A percentile compares a stretch with the other conserved stretches of the same genome.
Conservation (phyloP, 2,888 invertebrate species). For the Phyllotreta striolata region DNA sequence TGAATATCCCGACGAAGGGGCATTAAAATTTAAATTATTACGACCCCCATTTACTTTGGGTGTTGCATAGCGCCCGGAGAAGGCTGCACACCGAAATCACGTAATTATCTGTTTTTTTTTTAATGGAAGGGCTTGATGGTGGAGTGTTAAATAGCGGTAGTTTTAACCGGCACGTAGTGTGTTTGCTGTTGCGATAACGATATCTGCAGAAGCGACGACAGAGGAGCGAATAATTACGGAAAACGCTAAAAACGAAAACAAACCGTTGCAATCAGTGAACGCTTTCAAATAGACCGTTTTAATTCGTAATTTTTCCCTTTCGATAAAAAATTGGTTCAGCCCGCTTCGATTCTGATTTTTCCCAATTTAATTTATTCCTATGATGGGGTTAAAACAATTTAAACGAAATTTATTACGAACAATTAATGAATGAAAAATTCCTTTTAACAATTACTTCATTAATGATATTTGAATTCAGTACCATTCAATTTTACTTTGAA, state of each 20-base stretch:
- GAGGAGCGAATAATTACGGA: slow-evolving; percentile 24
- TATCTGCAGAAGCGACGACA: slow-evolving; percentile 28
- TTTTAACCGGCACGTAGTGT: slow-evolving; percentile 25
- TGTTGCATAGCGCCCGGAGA: slow-evolving; percentile 22
- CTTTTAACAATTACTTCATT: too few species aligned
- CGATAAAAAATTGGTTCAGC: too few species aligned
- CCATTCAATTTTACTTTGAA: too few species aligned
- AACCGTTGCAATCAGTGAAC: slow-evolving; percentile 9
- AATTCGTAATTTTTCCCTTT: too few species aligned
- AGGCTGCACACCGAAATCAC: slow-evolving; percentile 29
- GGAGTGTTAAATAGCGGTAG: slow-evolving; percentile 18
- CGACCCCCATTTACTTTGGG: slow-evolving; percentile 33
- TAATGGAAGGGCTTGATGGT: slow-evolving; percentile 3
- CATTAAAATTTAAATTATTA: slow-evolving; percentile 43
- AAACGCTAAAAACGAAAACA: slow-evolving; percentile 11
- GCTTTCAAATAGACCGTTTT: too few species aligned
- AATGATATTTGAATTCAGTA: too few species aligned
- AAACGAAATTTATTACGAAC: too few species aligned
- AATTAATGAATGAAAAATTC: too few species aligned
- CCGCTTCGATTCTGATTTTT: too few species aligned
- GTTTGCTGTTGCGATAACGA: slow-evolving; percentile 27
- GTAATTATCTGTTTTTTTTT: slow-evolving; percentile 34
- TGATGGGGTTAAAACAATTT: too few species aligned
- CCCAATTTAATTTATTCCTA: too few species aligned
- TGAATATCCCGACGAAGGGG: slow-evolving; percentile 43